Evolutionary conservation across 2,113 vertebrate species (phyloP), one percentile per base, ranked within the genome.

Genomic region (Rhadina sibilatrix): DNA sequence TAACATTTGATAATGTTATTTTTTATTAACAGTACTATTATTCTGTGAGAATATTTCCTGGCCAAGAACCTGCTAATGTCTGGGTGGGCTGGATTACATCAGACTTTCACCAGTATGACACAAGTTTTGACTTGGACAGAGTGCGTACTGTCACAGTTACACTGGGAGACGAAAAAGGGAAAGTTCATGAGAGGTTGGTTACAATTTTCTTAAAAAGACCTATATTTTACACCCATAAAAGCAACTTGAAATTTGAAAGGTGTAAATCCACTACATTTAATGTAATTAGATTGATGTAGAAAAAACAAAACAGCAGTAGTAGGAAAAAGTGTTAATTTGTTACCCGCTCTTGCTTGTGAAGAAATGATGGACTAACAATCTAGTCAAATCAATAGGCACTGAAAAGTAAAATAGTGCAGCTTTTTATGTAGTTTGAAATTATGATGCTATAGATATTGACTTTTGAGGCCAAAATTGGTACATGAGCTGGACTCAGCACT

Each of bases 11-110:
- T 70, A 47, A n/a, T 3, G 2, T 76, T 25, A 14, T 66, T 83
- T 70, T 83, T 88, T 46, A 65, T 93, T 49, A 71, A 71, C 97
- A 99, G 99, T 99, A 99, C 74, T 99, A 98, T 93, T 99, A 99
- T 92, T 99, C 99, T 8, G 99, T 99, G 83, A 97, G 99, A 91
- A 99, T 99, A 96, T 99, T 99, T 90, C 99, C 99, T 31, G 99
- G 99, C 63, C 99, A 99, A 98, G 99, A 99, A 76, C 99, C 99
- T 65, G 98, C 98, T 77, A 99, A 98, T 37, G 99, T 99, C 63
- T 99, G 99, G 99, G 99, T 99, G 18, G 99, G 99, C 68, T 99
- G 99, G 99, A 99, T 99, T 57, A 99, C 99, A 20, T 99, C 99
- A 6, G 99, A 99, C 74, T 99, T 99, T 90, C 99, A 99, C 84